Evolutionary conservation across 2,888 invertebrate species (phyloP).

Genomic region (Polymixis flavicincta): DNA sequence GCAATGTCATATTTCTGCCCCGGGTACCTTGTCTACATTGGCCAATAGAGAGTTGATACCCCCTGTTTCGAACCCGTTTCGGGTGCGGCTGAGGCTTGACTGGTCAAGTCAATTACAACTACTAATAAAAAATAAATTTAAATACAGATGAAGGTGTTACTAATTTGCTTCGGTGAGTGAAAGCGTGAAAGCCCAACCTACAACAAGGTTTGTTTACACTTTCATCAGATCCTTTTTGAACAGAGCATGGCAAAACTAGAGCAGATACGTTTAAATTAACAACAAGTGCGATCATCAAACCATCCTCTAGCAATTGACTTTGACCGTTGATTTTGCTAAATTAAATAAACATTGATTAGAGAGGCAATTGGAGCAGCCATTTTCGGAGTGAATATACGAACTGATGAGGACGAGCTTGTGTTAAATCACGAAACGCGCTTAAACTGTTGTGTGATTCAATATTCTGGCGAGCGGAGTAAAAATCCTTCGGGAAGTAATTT

Average conservation of each 20-base stretch:
- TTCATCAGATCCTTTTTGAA: neutral
- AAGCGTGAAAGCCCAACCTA: too few relatives aligned
- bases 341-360: constrained; percentile 43
- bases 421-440: constrained; percentile 11
- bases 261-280: neutral
- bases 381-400: constrained; percentile 9
- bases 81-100: too few relatives aligned
- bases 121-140: too few relatives aligned
- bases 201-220: neutral
- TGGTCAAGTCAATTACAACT: too few relatives aligned
- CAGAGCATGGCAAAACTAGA: neutral
- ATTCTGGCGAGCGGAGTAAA: neutral
- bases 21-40: too few relatives aligned
- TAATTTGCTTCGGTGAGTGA: too few relatives aligned
- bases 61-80: too few relatives aligned
- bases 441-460: neutral
- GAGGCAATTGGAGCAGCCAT: constrained; percentile 4
- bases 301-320: neutral
- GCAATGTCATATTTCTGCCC: too few relatives aligned
- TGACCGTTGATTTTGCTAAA: constrained; percentile 39
- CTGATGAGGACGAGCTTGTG: neutral
- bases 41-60: too few relatives aligned
- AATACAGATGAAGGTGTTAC: too few relatives aligned
- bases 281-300: constrained; percentile 16
- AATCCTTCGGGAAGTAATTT: neutral